Evolutionary conservation across 2,113 vertebrate species (phyloP).

Genomic region (Hippocampus mohnikei): DNA sequence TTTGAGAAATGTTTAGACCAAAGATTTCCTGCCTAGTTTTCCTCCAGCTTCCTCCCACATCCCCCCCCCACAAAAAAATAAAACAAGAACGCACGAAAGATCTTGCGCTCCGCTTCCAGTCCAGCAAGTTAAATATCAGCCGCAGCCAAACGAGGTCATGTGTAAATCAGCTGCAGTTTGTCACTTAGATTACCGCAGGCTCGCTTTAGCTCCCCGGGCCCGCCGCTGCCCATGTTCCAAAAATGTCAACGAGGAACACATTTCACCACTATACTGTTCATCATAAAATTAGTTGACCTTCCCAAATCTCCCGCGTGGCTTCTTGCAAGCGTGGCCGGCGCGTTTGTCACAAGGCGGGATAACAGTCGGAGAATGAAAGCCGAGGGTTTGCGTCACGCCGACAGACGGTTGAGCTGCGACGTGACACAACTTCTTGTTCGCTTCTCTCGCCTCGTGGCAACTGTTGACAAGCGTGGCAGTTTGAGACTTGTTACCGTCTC

Average conservation of each 20-base stretch:
- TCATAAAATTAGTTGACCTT: not conserved
- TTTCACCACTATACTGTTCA: not conserved
- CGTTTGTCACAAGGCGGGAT: not conserved
- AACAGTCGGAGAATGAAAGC: not conserved
- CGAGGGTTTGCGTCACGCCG: constrained; percentile 20
- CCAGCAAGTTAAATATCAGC: not conserved
- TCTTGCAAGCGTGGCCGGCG: not conserved
- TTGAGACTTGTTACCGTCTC: constrained; percentile 10
- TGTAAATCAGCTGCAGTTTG: constrained; percentile 22
- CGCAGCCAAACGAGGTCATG: constrained; percentile 18
- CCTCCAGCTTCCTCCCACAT: too few species aligned
- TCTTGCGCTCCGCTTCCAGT: constrained; percentile 2
- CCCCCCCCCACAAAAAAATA: too few species aligned
- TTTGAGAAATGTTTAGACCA: not conserved
- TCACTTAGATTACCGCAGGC: constrained; percentile 11
- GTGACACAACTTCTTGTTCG: constrained; percentile 34
- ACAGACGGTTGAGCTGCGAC: constrained; percentile 38
- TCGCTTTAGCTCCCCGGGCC: constrained; percentile 1
- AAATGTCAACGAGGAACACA: constrained; percentile 6
- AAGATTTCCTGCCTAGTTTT: not conserved
- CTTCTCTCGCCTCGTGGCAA: constrained; percentile 12
- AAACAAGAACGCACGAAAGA: not conserved
- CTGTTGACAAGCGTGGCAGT: constrained; percentile 34
- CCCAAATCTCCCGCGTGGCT: not conserved
- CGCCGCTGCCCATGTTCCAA: not conserved